Evolutionary conservation across 2,888 invertebrate species (phyloP).

Genomic region (Cephus pulcher): DNA sequence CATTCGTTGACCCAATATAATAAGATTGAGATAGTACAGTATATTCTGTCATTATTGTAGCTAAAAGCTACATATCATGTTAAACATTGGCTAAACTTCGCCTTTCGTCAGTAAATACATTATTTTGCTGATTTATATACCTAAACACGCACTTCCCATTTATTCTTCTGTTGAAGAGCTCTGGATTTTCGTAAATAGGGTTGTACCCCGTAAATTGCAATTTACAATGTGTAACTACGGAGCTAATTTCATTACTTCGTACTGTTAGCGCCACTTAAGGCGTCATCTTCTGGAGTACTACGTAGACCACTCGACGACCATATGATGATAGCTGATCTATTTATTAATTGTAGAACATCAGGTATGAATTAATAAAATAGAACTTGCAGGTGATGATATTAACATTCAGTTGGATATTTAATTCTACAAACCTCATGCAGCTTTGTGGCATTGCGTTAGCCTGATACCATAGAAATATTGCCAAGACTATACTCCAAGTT

Average conservation of each 20-base stretch:
- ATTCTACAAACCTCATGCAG: constrained; percentile 70
- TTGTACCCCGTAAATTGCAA: not conserved
- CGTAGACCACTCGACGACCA: not conserved
- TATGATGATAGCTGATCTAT: not conserved
- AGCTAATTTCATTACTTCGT: not conserved
- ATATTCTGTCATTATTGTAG: not conserved
- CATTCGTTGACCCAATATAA: not conserved
- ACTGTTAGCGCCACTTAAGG: not conserved
- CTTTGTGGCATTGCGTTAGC: constrained; percentile 72
- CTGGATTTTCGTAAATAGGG: not conserved
- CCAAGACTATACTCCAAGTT: constrained; percentile 82
- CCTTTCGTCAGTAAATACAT: not conserved
- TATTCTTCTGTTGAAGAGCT: not conserved
- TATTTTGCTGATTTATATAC: not conserved
- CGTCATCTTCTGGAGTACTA: not conserved
- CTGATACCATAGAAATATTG: constrained; percentile 76
- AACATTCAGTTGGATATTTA: not conserved
- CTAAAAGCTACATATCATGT: not conserved
- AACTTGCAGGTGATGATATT: not conserved
- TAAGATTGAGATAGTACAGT: not conserved
- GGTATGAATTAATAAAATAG: not conserved
- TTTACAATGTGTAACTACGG: not conserved
- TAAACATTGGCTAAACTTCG: not conserved
- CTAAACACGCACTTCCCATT: not conserved
- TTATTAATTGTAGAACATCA: not conserved